Conservation (phyloP, 1,140 invertebrate genomes). For the Radopholus similis region DNA sequence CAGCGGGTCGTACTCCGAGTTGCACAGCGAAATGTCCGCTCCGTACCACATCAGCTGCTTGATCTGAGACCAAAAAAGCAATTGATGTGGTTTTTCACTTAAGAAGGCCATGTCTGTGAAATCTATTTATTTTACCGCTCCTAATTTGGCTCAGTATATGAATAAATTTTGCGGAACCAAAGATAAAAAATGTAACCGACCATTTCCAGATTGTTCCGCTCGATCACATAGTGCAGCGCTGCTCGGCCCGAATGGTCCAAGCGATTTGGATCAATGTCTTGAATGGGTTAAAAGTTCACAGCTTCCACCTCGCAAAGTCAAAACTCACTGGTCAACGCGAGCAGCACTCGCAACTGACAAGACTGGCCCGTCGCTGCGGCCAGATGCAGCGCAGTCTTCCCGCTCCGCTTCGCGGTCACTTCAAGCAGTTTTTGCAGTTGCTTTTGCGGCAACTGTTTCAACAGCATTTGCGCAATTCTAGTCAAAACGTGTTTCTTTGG, state of each 20-base stretch:
- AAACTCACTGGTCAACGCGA: constrained; percentile 15
- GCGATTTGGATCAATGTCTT: constrained; percentile 20
- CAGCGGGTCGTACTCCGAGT: constrained; percentile 7
- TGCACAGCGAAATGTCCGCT: constrained; percentile 26
- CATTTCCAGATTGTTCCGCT: constrained; percentile 31
- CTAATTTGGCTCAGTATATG: not conserved
- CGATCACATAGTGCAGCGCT: constrained; percentile 25
- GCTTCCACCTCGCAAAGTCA: not conserved
- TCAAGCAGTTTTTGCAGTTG: constrained; percentile 14
- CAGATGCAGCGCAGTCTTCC: constrained; percentile 25
- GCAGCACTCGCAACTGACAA: constrained; percentile 25
- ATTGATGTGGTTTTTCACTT: too few species aligned
- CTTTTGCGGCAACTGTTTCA: constrained; percentile 4
- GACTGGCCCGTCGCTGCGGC: constrained; percentile 18
- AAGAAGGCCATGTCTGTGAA: not conserved
- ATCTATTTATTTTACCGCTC: not conserved
- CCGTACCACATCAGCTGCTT: constrained; percentile 33
- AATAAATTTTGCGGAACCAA: not conserved
- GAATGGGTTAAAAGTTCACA: constrained; percentile 15
- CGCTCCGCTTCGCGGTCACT: constrained; percentile 10
- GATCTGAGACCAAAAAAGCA: constrained; percentile 12
- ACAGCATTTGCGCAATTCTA: constrained; percentile 23
- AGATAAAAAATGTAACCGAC: constrained; percentile 6
- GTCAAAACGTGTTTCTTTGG: constrained; percentile 5
- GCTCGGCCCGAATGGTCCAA: constrained; percentile 21